These are phyloP conservation scores for Coleophora deauratella DNA, from an alignment of 2,888 invertebrate species.

Conservation along the genomic window DNA sequence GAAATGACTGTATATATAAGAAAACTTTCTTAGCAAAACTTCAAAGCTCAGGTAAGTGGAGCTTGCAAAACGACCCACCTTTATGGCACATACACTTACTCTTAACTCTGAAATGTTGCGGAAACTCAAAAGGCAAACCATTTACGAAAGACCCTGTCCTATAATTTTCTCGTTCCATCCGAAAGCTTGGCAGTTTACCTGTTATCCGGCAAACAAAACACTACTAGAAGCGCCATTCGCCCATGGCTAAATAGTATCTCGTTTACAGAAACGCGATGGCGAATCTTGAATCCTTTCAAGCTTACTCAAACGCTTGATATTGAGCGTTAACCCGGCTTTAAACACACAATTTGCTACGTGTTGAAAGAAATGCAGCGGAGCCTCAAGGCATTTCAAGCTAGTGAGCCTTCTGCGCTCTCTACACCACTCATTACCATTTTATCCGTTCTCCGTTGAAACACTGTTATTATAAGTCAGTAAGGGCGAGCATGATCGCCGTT, in stretches of 20 bases:
- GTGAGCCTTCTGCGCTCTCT: constrained; percentile 39
- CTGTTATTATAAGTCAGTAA: constrained; percentile 64
- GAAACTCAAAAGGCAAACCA: constrained; percentile 9
- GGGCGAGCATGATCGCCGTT: constrained; percentile 60
- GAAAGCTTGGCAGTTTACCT: constrained; percentile 33
- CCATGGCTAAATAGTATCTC: constrained; percentile 62
- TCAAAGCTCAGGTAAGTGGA: constrained; percentile 1
- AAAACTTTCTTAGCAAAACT: constrained; percentile 3
- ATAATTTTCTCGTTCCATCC: constrained; percentile 42
- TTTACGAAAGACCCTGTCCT: constrained; percentile 23
- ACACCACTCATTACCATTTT: constrained; percentile 59
- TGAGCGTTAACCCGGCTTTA: constrained; percentile 50
- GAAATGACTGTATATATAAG: constrained; percentile 3
- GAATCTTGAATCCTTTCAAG: constrained; percentile 54
- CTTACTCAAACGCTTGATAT: constrained; percentile 49
- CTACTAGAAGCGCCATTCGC: constrained; percentile 27
- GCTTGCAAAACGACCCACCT: constrained; percentile 6
- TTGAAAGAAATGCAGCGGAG: constrained; percentile 61
- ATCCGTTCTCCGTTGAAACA: constrained; percentile 50
- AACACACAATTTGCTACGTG: constrained; percentile 66
- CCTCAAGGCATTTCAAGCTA: constrained; percentile 57
- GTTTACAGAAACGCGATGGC: constrained; percentile 60
- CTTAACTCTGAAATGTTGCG: constrained; percentile 5
- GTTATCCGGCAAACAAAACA: constrained; percentile 37
- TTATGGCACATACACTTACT: constrained; percentile 5